Conservation (phyloP, 2,113 vertebrate genomes). For the Cacatua alba region DNA sequence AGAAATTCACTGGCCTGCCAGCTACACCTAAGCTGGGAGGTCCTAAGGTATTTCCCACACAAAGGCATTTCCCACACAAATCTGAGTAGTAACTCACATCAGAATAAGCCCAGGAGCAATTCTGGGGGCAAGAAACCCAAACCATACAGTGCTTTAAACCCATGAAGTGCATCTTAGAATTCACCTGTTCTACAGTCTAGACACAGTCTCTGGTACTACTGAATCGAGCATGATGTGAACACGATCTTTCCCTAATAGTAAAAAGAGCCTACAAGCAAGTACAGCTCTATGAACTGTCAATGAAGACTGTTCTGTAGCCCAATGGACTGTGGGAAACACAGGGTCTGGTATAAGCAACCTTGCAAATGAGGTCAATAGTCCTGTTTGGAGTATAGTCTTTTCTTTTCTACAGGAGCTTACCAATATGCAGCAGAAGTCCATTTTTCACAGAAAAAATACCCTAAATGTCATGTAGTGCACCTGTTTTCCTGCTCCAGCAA, state of each 20-base stretch:
- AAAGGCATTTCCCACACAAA: neutral
- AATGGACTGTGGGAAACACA: neutral
- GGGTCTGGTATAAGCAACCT: neutral
- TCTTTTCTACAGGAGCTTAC: neutral
- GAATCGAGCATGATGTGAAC: neutral
- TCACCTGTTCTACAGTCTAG: neutral
- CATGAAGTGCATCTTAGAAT: neutral
- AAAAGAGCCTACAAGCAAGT: neutral
- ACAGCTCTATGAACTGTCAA: neutral
- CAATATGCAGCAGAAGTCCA: neutral
- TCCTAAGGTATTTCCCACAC: neutral
- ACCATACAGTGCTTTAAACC: neutral
- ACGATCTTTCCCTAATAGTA: rapidly evolving
- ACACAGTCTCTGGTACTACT: neutral
- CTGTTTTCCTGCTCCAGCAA: neutral
- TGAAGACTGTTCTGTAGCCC: neutral
- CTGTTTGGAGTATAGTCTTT: neutral
- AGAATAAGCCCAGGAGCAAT: neutral
- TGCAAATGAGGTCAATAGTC: neutral
- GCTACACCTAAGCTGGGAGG: rapidly evolving
- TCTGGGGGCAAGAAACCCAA: neutral
- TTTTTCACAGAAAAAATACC: neutral
- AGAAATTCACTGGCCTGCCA: neutral
- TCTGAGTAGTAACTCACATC: neutral
- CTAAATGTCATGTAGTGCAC: neutral